These are phyloP conservation scores for Papilio gigon DNA, from an alignment of 2,888 invertebrate genomes.

Conservation along the genomic window DNA sequence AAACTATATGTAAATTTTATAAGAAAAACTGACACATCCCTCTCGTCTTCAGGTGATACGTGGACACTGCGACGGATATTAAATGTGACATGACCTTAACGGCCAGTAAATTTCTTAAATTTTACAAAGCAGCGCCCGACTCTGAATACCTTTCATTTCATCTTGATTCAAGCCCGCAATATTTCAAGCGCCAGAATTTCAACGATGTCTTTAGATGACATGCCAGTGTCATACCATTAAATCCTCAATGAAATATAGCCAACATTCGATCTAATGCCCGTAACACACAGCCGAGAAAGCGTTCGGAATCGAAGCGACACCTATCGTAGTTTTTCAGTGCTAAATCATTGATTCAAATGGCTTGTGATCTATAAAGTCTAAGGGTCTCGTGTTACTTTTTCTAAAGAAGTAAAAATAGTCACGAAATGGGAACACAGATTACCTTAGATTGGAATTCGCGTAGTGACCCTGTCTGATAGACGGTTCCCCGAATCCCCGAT, in stretches of 20 bases:
- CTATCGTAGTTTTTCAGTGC: too few relatives aligned
- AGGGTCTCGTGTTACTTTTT: too few relatives aligned
- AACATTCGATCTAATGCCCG: background rate
- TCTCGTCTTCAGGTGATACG: background rate
- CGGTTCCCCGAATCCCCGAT: too few relatives aligned
- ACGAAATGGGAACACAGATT: too few relatives aligned
- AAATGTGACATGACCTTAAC: background rate
- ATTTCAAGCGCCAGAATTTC: conserved; percentile 25
- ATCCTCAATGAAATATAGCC: conserved; percentile 16
- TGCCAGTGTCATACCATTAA: conserved; percentile 7
- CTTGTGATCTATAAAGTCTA: too few relatives aligned
- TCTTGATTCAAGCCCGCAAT: conserved; percentile 31
- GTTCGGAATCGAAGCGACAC: background rate
- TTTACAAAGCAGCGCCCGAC: background rate
- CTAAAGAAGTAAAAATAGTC: too few relatives aligned
- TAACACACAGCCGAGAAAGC: background rate
- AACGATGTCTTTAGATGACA: conserved; percentile 11
- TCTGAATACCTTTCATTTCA: conserved; percentile 21
- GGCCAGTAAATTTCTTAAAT: background rate
- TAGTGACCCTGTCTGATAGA: too few relatives aligned
- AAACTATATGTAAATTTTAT: too few relatives aligned
- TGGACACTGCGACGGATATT: background rate
- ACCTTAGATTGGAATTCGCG: too few relatives aligned
- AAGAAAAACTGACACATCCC: too few relatives aligned
- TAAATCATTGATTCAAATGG: too few relatives aligned